Base-by-base conservation (phyloP, 2,888 invertebrate genomes). In the Ischnura elegans region DNA sequence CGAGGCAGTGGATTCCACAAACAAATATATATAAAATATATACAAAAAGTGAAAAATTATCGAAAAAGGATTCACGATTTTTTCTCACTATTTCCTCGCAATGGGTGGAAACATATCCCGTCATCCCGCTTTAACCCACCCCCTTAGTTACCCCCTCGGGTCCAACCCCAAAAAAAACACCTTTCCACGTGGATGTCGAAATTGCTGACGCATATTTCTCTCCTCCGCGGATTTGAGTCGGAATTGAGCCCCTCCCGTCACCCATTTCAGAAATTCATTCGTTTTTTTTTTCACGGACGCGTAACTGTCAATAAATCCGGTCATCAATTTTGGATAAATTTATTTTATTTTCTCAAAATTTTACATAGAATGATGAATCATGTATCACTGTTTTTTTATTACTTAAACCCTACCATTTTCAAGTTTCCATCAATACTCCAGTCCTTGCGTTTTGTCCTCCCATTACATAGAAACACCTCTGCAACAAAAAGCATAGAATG, bases 281-380 rank as follows among this genome's bases (percentile, higher is more conserved):
- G 76, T 76, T 76, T 76, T 76, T 36, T 29, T 76, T 76, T 76
- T 36, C 36, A 76, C 76, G 76, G 36, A 76, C 76, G 29, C 76
- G 76, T 36, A 76, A 76, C 76, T 76, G 76, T 76, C 76, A 76
- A 36, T 76, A 76, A 36, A 76, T 76, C 76, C 76, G 76, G 76
- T 76, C 76, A 76, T 76, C 76, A 76, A 76, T 76, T 76, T 29
- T 76, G 36, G 76, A 76, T 36, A 36, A n/a, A n/a, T n/a, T n/a
- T n/a, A n/a, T n/a, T n/a, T n/a, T n/a, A n/a, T n/a, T 76, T 76
- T 76, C 36, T 76, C 66, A 76, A 76, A 76, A 76, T 36, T 76
- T 76, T 36, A 76, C 76, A 76, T 36, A 36, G 8, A 13, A 36
- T 29, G 76, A 76, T 76, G 76, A 76, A 76, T 76, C 76, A 76